phyloP scores from a whole-genome alignment of 2,113 vertebrate species.

The Oophaga pumilio region DNA sequence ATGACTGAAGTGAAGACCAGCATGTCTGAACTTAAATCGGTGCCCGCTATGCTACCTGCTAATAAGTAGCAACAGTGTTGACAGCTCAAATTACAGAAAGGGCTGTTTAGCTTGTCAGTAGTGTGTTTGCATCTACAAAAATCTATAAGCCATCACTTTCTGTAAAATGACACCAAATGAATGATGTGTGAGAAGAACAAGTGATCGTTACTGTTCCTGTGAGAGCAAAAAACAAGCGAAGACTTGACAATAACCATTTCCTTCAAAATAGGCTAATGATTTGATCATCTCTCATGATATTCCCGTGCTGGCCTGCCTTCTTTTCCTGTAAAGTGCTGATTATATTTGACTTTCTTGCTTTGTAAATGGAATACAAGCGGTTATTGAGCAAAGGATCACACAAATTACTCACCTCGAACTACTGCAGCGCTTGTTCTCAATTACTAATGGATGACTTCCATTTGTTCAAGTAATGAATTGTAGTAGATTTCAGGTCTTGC shows the following conservation, averaged over 20 bases:
- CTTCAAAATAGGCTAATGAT: not conserved
- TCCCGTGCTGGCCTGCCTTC: not conserved
- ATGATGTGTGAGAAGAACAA: not conserved
- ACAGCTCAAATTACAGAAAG: not conserved
- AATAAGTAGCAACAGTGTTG: not conserved
- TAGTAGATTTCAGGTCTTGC: not conserved
- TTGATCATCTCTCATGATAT: not conserved
- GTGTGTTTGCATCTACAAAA: not conserved
- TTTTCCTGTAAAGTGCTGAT: not conserved
- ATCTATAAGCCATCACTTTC: not conserved
- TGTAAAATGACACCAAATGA: not conserved
- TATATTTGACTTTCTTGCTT: not conserved
- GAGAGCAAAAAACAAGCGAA: not conserved
- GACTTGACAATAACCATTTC: not conserved
- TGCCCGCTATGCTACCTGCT: too few species aligned
- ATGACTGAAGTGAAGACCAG: too few species aligned
- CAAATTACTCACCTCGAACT: conserved; percentile 11
- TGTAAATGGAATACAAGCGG: not conserved
- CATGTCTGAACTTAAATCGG: too few species aligned
- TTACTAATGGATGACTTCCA: conserved; percentile 21
- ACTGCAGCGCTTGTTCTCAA: conserved; percentile 11
- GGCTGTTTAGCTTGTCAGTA: not conserved
- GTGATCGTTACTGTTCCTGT: not conserved
- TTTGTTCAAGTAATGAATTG: conserved; percentile 4
- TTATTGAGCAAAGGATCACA: conserved; percentile 6